Evolutionary conservation across 2,888 invertebrate genomes (phyloP).

Genomic region (Mayetiola destructor): DNA sequence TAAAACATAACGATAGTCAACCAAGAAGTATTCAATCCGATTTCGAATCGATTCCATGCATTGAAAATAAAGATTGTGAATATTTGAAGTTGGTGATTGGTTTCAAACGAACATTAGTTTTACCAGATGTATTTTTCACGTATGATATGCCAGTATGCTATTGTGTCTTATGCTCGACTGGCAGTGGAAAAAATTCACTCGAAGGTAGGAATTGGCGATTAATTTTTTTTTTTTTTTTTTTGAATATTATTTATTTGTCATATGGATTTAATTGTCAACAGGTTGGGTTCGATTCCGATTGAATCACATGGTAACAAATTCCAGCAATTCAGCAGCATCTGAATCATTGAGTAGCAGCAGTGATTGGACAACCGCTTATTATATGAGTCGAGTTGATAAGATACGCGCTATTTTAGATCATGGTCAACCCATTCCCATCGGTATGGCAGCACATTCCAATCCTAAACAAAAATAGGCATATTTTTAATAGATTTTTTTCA

Average conservation of each 20-base stretch:
- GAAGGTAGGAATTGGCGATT: slow-evolving; percentile 14
- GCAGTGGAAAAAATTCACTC: slow-evolving; percentile 2
- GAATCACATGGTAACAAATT: slow-evolving; percentile 31
- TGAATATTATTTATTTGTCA: not conserved
- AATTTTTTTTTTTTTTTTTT: not conserved
- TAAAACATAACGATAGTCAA: not conserved
- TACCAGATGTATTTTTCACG: slow-evolving; percentile 33
- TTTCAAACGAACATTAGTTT: slow-evolving; percentile 31
- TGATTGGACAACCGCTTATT: slow-evolving; percentile 33
- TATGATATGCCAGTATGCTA: slow-evolving; percentile 29
- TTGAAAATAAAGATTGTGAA: slow-evolving; percentile 33
- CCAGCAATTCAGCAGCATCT: slow-evolving; percentile 20
- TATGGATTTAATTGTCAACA: not conserved
- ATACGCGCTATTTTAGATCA: slow-evolving; percentile 34
- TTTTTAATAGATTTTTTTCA: not conserved
- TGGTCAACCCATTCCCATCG: slow-evolving; percentile 32
- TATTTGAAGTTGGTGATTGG: slow-evolving; percentile 32
- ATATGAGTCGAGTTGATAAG: slow-evolving; percentile 34
- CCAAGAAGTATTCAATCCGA: not conserved
- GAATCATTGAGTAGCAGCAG: slow-evolving; percentile 19
- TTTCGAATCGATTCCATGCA: slow-evolving; percentile 16
- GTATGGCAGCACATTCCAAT: not conserved
- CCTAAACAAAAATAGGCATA: not conserved
- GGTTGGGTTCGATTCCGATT: slow-evolving; percentile 35
- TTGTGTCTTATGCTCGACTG: slow-evolving; percentile 22